Evolutionary conservation across 2,113 vertebrate genomes (phyloP).

Genomic region (Cynocephalus volans): DNA sequence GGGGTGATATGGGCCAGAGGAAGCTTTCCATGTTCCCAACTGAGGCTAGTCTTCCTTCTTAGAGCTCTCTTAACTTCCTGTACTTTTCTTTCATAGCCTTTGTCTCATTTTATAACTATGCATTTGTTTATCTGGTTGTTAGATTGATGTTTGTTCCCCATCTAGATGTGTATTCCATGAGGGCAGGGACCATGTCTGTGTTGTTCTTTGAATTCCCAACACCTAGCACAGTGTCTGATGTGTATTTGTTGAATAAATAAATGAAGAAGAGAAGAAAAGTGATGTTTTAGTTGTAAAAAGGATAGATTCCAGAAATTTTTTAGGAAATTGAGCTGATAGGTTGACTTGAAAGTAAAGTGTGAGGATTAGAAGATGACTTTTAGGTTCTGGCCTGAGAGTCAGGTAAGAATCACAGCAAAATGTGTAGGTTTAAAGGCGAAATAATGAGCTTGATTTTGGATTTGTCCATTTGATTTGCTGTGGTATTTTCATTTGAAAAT

Average conservation of each 20-base stretch:
- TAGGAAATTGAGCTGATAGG: neutral
- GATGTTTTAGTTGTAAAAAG: neutral
- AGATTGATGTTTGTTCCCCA: neutral
- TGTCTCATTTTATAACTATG: constrained; percentile 25
- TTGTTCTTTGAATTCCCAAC: neutral
- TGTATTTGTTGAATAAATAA: constrained; percentile 49
- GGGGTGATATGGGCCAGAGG: neutral
- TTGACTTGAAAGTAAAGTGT: constrained; percentile 36
- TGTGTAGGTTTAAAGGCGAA: neutral
- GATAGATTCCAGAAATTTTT: constrained; percentile 4
- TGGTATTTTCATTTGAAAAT: constrained; percentile 28
- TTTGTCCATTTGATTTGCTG: neutral
- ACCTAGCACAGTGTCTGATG: neutral
- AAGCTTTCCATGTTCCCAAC: neutral
- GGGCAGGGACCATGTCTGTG: neutral
- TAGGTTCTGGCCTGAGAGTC: neutral
- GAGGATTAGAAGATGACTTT: neutral
- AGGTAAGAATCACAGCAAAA: neutral
- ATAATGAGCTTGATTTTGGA: neutral
- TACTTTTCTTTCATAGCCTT: neutral
- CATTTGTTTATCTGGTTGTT: neutral
- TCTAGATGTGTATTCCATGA: neutral
- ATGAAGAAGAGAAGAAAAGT: constrained; percentile 16
- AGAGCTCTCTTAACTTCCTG: neutral
- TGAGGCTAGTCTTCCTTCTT: neutral